These are phyloP conservation scores for Drosophila hydei DNA, from an alignment of 1,140 invertebrate species.

Conservation along the genomic window DNA sequence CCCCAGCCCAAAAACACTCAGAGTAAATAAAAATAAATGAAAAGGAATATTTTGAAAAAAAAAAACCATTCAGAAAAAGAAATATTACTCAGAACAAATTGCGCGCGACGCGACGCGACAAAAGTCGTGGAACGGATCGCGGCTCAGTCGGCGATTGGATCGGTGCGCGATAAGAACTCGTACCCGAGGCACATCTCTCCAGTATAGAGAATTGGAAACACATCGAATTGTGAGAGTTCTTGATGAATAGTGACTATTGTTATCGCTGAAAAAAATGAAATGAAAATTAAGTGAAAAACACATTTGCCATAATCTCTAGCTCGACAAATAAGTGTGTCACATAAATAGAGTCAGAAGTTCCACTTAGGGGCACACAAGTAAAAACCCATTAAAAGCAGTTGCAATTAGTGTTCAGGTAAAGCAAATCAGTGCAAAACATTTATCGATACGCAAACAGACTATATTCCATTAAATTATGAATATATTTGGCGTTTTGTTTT, in stretches of 20 bases:
- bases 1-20: slow-evolving; percentile 43
- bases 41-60: slow-evolving; percentile 36
- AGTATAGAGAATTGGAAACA: slow-evolving; percentile 39
- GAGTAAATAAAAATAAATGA: slow-evolving; percentile 31
- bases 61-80: slow-evolving; percentile 30
- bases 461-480: slow-evolving; percentile 1
- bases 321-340: slow-evolving; percentile 39
- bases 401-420: slow-evolving; percentile 35
- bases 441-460: background rate
- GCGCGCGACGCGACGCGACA: slow-evolving; percentile 15
- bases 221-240: slow-evolving; percentile 29
- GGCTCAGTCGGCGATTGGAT: slow-evolving; percentile 65
- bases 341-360: background rate
- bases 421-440: slow-evolving; percentile 14
- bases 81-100: slow-evolving; percentile 35
- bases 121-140: slow-evolving; percentile 17
- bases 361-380: background rate
- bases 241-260: slow-evolving; percentile 48
- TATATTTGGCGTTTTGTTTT: background rate
- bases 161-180: slow-evolving; percentile 67
- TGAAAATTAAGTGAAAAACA: background rate
- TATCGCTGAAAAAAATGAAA: slow-evolving; percentile 23
- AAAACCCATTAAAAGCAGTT: slow-evolving; percentile 13
- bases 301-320: slow-evolving; percentile 1
- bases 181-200: slow-evolving; percentile 27